Conservation (phyloP, 2,797 vertebrate genomes). For the Sciaenops ocellatus region DNA sequence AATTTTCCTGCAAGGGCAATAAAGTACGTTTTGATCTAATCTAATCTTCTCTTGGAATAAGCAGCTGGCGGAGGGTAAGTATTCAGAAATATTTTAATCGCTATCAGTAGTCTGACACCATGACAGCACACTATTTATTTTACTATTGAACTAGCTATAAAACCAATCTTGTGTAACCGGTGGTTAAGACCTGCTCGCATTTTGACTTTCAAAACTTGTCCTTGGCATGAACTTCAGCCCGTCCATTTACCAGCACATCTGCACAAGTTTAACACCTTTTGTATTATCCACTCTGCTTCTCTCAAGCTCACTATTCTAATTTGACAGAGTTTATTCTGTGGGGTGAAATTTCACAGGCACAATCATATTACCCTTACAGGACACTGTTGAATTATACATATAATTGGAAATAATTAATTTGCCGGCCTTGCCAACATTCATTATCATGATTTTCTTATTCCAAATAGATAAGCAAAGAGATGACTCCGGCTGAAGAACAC, state of each 20-base stretch:
- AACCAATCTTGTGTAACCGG: constrained; percentile 49
- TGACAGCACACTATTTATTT: constrained; percentile 65
- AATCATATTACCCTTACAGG: constrained; percentile 47
- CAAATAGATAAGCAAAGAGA: constrained; percentile 43
- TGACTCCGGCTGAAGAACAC: constrained; percentile 34
- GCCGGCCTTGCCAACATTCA: constrained; percentile 40
- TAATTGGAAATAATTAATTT: constrained; percentile 45
- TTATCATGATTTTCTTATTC: constrained; percentile 53
- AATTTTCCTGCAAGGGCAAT: constrained; percentile 52
- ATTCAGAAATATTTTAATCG: constrained; percentile 61
- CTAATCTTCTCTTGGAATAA: constrained; percentile 56
- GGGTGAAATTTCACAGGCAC: constrained; percentile 30
- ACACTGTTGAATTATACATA: constrained; percentile 22
- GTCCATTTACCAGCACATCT: constrained; percentile 20
- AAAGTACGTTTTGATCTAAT: constrained; percentile 59
- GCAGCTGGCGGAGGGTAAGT: constrained; percentile 48
- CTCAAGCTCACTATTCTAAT: constrained; percentile 14
- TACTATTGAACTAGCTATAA: constrained; percentile 49
- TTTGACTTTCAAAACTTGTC: constrained; percentile 57
- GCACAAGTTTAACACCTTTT: constrained; percentile 27
- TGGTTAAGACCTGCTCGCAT: constrained; percentile 27
- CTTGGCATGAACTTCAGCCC: constrained; percentile 41
- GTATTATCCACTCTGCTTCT: constrained; percentile 16
- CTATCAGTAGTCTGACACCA: constrained; percentile 46
- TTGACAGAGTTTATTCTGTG: constrained; percentile 31